These are phyloP conservation scores for Argyresthia goedartella DNA, from an alignment of 2,888 invertebrate genomes.

Conservation along the genomic window DNA sequence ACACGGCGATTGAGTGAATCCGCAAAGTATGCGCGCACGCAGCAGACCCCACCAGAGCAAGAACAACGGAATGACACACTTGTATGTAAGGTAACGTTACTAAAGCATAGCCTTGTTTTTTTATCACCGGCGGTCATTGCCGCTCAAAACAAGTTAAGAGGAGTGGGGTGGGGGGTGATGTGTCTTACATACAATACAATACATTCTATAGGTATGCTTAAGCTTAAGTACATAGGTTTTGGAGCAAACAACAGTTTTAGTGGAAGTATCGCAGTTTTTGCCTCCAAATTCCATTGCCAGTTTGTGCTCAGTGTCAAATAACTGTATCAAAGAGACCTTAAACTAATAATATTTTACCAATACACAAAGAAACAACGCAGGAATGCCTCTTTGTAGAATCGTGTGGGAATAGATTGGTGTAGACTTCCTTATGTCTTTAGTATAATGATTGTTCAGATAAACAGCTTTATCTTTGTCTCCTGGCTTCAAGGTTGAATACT, in stretches of 20 bases:
- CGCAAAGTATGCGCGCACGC: neutral
- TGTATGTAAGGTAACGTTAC: neutral
- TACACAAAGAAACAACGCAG: no score
- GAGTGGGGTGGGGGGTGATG: neutral
- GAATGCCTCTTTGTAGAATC: no score
- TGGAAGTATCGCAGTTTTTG: no score
- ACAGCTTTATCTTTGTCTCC: neutral
- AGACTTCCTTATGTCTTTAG: neutral
- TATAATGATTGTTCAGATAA: neutral
- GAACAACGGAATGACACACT: slow-evolving; percentile 1
- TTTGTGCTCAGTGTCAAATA: no score
- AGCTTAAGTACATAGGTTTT: no score
- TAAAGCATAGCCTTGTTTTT: neutral
- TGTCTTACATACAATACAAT: neutral
- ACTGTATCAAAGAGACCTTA: no score
- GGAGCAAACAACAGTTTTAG: no score
- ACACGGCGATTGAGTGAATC: no score
- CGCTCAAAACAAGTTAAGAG: neutral
- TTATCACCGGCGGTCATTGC: neutral
- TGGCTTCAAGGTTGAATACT: neutral
- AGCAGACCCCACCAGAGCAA: neutral
- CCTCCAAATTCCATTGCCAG: no score
- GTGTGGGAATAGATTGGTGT: no score
- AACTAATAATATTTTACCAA: no score
- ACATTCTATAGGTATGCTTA: no score